Conservation (phyloP, 35 echinoderm and acorn worm species). For the Ophioderma brevispina region DNA sequence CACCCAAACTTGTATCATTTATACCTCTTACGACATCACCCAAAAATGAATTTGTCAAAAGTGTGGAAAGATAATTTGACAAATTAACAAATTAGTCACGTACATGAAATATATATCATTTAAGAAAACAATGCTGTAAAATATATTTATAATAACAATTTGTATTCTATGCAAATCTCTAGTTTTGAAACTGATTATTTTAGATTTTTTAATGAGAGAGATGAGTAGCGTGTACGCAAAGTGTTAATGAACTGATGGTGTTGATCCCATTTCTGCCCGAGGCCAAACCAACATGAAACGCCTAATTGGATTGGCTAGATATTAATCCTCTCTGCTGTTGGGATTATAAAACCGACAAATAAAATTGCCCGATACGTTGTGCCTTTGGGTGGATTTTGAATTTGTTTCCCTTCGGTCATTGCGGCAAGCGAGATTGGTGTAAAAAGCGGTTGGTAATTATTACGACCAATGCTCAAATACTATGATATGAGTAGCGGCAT, state of each 20-base stretch:
- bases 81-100: too few relatives aligned
- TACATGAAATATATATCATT: too few relatives aligned
- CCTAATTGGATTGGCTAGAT: constrained; percentile 3
- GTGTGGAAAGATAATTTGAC: too few relatives aligned
- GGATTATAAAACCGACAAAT: background rate
- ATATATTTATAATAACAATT: too few relatives aligned
- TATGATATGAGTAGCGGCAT: background rate
- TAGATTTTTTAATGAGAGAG: too few relatives aligned
- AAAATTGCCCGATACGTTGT: background rate
- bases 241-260: background rate
- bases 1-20: too few relatives aligned
- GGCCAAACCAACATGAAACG: background rate
- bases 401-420: background rate
- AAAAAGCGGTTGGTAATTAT: background rate
- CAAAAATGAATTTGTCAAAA: too few relatives aligned
- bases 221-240: too few relatives aligned
- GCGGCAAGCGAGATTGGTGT: background rate
- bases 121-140: too few relatives aligned
- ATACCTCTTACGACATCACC: too few relatives aligned
- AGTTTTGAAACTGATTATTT: too few relatives aligned
- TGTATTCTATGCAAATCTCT: too few relatives aligned
- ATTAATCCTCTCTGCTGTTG: background rate
- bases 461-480: background rate
- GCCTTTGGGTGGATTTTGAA: background rate
- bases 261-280: background rate